phyloP scores from a whole-genome alignment of 2,888 invertebrate genomes.

The Thecocarcelia acutangulata region DNA sequence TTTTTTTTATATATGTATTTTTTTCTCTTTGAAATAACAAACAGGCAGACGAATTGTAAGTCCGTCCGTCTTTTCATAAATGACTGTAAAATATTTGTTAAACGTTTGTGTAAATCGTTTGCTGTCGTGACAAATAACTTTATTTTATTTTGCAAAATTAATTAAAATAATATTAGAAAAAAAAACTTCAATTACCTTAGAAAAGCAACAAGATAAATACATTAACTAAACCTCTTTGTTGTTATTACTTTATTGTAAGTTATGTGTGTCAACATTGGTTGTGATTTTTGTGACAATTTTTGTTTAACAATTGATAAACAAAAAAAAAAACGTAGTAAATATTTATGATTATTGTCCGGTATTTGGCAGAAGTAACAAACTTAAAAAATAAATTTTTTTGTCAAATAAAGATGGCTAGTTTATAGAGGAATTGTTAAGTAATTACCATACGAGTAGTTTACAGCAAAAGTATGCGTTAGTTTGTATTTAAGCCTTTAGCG shows the following conservation, averaged over 20 bases:
- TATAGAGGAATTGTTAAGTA: conserved; percentile 9
- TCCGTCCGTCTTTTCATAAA: conserved; percentile 10
- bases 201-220: conserved; percentile 11
- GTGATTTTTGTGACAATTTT: conserved; percentile 40
- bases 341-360: conserved; percentile 46
- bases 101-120: conserved; percentile 30
- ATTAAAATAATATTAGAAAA: conserved; percentile 44
- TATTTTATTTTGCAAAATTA: conserved; percentile 64
- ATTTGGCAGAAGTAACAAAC: conserved; percentile 50
- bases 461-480: neutral
- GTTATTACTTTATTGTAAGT: conserved; percentile 48
- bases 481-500: neutral
- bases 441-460: neutral
- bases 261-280: conserved; percentile 58
- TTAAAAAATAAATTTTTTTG: neutral
- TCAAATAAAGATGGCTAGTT: conserved; percentile 42
- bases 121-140: conserved; percentile 59
- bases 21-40: neutral
- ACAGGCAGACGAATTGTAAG: neutral
- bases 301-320: conserved; percentile 15
- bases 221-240: conserved; percentile 44
- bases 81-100: conserved; percentile 47
- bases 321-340: neutral
- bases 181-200: neutral
- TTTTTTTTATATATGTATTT: neutral